A percentile compares a stretch with the other conserved stretches of the same genome.
Conservation (phyloP, 2,888 invertebrate genomes). For the Leptinotarsa peninsularis region DNA sequence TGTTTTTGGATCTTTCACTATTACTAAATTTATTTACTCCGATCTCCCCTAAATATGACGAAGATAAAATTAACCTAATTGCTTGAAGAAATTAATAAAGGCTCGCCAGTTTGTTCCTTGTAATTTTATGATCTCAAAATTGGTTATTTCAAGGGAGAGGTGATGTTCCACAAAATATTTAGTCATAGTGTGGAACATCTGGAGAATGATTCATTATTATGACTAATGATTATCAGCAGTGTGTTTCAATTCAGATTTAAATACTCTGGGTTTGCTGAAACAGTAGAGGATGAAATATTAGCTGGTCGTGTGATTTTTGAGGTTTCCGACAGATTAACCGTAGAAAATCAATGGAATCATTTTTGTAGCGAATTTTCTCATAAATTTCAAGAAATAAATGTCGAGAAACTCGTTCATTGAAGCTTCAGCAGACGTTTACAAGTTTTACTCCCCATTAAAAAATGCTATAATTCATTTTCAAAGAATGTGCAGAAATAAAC, state of each 20-base stretch:
- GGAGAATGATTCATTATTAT: slow-evolving; percentile 6
- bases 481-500: too few relatives aligned
- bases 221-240: not conserved
- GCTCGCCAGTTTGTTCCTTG: slow-evolving; percentile 11
- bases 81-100: not conserved
- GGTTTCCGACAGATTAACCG: not conserved
- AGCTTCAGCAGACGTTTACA: too few relatives aligned
- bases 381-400: not conserved
- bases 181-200: slow-evolving; percentile 4
- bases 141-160: not conserved
- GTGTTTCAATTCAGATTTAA: not conserved
- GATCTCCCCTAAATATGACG: slow-evolving; percentile 1
- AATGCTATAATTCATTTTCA: too few relatives aligned
- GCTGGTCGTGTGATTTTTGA: not conserved
- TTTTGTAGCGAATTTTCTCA: not conserved
- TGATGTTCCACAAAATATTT: slow-evolving; percentile 3
- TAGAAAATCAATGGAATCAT: not conserved
- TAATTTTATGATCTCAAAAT: slow-evolving; percentile 5
- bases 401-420: too few relatives aligned
- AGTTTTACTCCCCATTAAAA: too few relatives aligned
- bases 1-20: too few relatives aligned
- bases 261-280: not conserved
- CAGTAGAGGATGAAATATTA: not conserved
- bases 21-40: not conserved
- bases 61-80: slow-evolving; percentile 6